These are phyloP conservation scores for Neolamprologus modestus DNA, from an alignment of 2,113 vertebrate species.

Conservation along the genomic window DNA sequence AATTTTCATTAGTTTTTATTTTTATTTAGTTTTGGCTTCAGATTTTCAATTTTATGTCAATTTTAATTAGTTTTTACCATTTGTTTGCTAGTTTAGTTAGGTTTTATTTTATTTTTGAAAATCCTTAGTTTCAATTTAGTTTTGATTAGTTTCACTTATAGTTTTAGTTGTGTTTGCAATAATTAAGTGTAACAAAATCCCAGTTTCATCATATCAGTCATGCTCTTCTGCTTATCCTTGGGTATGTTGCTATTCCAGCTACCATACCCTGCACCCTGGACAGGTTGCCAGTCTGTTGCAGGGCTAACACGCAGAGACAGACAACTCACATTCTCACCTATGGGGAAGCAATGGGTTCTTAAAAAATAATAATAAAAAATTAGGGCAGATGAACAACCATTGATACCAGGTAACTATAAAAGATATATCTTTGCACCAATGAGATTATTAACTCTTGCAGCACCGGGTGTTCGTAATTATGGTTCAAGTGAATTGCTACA, in stretches of 20 bases:
- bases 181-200: neutral
- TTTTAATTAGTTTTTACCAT: neutral
- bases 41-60: no score
- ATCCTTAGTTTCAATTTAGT: neutral
- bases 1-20: neutral
- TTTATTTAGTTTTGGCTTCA: neutral
- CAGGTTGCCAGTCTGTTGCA: accelerated
- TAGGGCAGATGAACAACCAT: no score
- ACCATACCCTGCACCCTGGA: neutral
- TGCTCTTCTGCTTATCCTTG: neutral
- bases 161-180: neutral
- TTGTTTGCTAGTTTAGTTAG: neutral
- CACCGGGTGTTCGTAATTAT: neutral
- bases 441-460: neutral
- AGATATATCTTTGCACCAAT: accelerated
- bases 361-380: neutral
- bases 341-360: neutral
- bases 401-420: neutral
- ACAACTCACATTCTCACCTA: accelerated
- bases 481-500: neutral
- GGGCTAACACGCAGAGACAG: neutral
- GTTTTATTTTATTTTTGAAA: neutral
- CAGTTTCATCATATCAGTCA: neutral
- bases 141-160: neutral
- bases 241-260: neutral